These are phyloP conservation scores for Oscheius sp. DNA, from an alignment of 2,888 invertebrate genomes.

Conservation along the genomic window DNA sequence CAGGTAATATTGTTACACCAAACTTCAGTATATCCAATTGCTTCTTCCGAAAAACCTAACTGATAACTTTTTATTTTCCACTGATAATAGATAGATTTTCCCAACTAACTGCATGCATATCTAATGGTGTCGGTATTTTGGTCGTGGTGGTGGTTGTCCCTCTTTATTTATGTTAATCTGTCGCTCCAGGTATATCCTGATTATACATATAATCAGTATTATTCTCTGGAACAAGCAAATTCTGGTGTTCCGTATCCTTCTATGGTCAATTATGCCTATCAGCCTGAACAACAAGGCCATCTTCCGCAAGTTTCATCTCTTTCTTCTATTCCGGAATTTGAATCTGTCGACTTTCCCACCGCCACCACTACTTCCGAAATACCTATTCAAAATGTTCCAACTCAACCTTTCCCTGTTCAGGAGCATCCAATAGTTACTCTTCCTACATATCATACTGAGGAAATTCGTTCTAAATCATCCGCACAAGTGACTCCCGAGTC, in stretches of 20 bases:
- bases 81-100: too few relatives aligned
- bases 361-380: slow-evolving; percentile 1
- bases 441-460: not conserved
- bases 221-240: too few relatives aligned
- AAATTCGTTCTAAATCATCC: not conserved
- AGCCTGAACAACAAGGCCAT: not conserved
- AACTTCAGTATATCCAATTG: too few relatives aligned
- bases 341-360: slow-evolving; percentile 12
- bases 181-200: not conserved
- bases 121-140: not conserved
- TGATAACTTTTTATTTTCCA: too few relatives aligned
- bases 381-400: not conserved
- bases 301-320: slow-evolving; percentile 1
- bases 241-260: not conserved
- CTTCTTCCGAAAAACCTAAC: too few relatives aligned
- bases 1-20: too few relatives aligned
- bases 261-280: not conserved
- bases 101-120: too few relatives aligned
- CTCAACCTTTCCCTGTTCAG: slow-evolving; percentile 7
- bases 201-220: not conserved
- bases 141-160: not conserved
- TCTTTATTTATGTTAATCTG: not conserved
- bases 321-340: slow-evolving; percentile 14
- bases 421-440: slow-evolving; percentile 14
- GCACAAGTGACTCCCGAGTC: slow-evolving; percentile 32